phyloP scores from a whole-genome alignment of 1,140 invertebrate genomes.

The Batillaria attramentaria region DNA sequence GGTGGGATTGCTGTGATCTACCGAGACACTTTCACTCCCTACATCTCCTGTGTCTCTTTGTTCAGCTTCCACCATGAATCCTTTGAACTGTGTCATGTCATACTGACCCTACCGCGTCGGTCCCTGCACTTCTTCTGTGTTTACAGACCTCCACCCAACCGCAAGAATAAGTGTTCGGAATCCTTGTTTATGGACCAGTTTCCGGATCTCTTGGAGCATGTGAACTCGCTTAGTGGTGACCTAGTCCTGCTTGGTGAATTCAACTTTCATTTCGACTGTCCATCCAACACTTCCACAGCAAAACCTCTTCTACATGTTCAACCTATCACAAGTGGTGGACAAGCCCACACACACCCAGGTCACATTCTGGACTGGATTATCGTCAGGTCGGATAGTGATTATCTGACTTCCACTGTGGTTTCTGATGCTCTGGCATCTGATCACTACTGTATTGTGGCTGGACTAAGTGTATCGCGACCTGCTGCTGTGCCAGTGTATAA shows the following conservation, averaged over 20 bases:
- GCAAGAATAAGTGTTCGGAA: neutral
- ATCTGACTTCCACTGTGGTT: no score
- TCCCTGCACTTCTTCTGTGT: neutral
- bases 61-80: neutral
- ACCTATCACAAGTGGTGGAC: no score
- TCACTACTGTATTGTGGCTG: no score
- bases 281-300: no score
- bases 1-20: neutral
- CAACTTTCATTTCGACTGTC: slow-evolving; percentile 6
- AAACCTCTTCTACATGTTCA: no score
- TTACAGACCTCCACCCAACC: neutral
- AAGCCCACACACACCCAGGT: no score
- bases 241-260: neutral
- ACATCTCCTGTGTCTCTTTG: neutral
- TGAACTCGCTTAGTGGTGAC: neutral
- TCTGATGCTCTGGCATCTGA: no score
- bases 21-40: neutral
- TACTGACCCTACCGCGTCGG: neutral
- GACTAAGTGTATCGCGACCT: no score
- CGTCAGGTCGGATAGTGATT: no score
- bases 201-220: neutral
- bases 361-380: no score
- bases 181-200: neutral
- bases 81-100: neutral
- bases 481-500: no score